A percentile compares a stretch with the other conserved stretches of the same genome.
phyloP scores from a whole-genome alignment of 2,888 invertebrate species.

The Endotricha flammealis region DNA sequence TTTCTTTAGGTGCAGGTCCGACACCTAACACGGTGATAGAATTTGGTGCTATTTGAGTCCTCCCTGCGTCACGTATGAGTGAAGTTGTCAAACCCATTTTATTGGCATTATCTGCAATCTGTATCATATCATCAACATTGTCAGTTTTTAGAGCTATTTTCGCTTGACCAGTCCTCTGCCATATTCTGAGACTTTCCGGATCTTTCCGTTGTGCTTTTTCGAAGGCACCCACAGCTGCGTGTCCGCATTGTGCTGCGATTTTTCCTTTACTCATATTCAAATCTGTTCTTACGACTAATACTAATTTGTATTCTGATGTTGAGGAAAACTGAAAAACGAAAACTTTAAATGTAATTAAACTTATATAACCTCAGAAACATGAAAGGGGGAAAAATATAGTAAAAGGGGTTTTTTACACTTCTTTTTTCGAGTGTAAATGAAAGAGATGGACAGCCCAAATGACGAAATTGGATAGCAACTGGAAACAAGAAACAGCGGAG shows the following conservation, averaged over 20 bases:
- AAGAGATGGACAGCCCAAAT: too few species aligned
- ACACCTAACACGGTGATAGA: slow-evolving; percentile 93
- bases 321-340: slow-evolving; percentile 59
- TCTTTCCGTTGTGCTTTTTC: slow-evolving; percentile 81
- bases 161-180: slow-evolving; percentile 86
- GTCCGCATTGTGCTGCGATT: slow-evolving; percentile 95
- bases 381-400: too few species aligned
- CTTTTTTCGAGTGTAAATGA: too few species aligned
- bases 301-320: slow-evolving; percentile 85
- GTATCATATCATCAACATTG: slow-evolving; percentile 83
- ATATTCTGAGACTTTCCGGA: slow-evolving; percentile 75
- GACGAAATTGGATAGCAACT: too few species aligned
- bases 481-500: too few species aligned
- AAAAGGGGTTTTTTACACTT: too few species aligned
- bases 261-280: slow-evolving; percentile 97
- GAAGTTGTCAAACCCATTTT: slow-evolving; percentile 83
- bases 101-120: slow-evolving; percentile 83
- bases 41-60: slow-evolving; percentile 94
- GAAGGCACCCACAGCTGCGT: slow-evolving; percentile 93
- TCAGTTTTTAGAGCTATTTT: slow-evolving; percentile 93
- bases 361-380: too few species aligned
- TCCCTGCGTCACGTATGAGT: slow-evolving; percentile 92
- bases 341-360: too few species aligned
- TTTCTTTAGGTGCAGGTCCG: slow-evolving; percentile 90
- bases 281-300: slow-evolving; percentile 92